Evolutionary conservation across 2,113 vertebrate genomes (phyloP), one percentile per base, ranked within the genome.

Genomic region (Pantherophis guttatus): DNA sequence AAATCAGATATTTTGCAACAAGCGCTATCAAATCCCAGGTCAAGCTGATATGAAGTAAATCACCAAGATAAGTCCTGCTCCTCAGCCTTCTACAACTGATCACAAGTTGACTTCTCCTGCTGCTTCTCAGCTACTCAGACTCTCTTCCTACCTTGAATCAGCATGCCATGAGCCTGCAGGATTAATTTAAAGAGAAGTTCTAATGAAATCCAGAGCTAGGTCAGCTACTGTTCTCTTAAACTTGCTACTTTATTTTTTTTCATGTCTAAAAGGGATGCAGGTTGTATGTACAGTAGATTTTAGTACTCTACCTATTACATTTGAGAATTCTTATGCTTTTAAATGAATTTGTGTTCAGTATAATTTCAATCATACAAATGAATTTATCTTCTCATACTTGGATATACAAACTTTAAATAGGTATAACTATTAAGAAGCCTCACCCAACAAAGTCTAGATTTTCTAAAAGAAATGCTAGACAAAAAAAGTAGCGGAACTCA

Each of bases 1-100:
- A 97, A 98, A 96, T 33, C 98, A 98, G 96, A 98, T 99, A 93
- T 98, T 98, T 96, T 96, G 98, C 97, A 92, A 97, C 96, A 98
- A 97, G 92, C 98, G 92, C 87, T 93, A 95, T 92, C 98, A 96
- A 33, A 97, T 97, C 87, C 93, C 96, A 94, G 93, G 91, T 90
- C 92, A 94, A 48, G 93, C 94, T 57, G 96, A 94, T 70, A 86
- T 2, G 93, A 96, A 97, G 94, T 97, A 93, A 57, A 93, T 86
- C 89, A 92, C 94, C 75, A 94, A 96, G 62, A 89, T 91, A 59
- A 81, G 94, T 93, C 96, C 96, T 92, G 88, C 95, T 90, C 93
- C 93, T 90, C 97, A 93, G 94, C 93, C 92, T 93, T 5, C 0
- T 6, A 93, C n/a, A 95, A 90, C 96, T 81, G 95, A 52, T 95